Evolutionary conservation across 2,797 vertebrate genomes (phyloP), one percentile per base, ranked within the genome.

Genomic region (Coreius guichenoti): DNA sequence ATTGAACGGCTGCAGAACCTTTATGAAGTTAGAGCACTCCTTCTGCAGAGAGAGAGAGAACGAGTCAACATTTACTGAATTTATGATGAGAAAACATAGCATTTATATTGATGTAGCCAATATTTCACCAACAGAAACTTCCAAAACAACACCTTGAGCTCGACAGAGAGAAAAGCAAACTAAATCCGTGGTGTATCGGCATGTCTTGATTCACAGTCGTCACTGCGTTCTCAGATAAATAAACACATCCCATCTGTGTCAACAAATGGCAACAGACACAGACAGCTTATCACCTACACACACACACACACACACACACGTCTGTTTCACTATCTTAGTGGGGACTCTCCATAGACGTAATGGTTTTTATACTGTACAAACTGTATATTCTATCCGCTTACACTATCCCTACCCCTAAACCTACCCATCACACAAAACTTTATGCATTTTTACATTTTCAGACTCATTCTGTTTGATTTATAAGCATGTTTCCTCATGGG

Each of bases 21-120:
- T 98, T 91, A 99, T 94, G 92, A 97, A 99, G 93, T 99, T 99
- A 70, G 98, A 96, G 92, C 97, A 99, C 93, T 99, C 98, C 93
- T 95, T 97, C 98, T 99, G 95, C 79, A 92, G 5, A 87, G 36
- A 86, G 33, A 88, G n/a, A 90, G 63, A 90, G 39, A 43, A n/a
- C 54, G 74, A 85, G 85, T 87, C 51, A 73, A 21, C 56, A 75
- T 80, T 54, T 13, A 8, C 14, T 17, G 9, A 36, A 56, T 77
- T 36, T 39, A 45, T 70, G 68, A 78, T 33, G 16, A 77, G 45
- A 79, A 61, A 67, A 49, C 6, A 51, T 19, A 12, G 56, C 17
- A 45, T 58, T 39, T 23, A 61, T 63, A 29, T 73, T 45, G 45
- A 80, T 72, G 17, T 61, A 63, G 81, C 4, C n/a, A 17, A 67